phyloP scores from a whole-genome alignment of 2,797 vertebrate genomes.

The Setipinna tenuifilis region DNA sequence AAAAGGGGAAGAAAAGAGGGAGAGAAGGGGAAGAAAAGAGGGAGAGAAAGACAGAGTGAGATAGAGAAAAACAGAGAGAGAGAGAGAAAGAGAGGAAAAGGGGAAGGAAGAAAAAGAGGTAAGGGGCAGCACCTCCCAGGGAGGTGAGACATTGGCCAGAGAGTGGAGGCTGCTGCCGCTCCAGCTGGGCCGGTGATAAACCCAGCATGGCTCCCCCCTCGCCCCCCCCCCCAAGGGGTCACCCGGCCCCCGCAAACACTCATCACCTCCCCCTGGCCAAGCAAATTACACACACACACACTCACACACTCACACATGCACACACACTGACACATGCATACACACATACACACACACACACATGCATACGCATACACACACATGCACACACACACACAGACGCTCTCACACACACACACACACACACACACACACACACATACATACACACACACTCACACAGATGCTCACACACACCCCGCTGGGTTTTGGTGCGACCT shows the following conservation, averaged over 20 bases:
- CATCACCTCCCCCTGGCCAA: conserved; percentile 1
- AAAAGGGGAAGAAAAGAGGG: neutral
- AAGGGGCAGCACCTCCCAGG: conserved; percentile 24
- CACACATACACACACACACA: no score
- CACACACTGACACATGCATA: no score
- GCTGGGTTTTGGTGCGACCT: neutral
- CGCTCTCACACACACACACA: no score
- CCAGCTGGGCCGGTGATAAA: conserved; percentile 34
- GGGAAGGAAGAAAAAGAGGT: neutral
- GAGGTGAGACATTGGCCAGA: conserved; percentile 1
- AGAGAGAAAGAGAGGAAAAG: neutral
- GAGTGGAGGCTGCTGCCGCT: conserved; percentile 11
- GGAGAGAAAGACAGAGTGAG: neutral
- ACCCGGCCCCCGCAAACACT: conserved; percentile 29
- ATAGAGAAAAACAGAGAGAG: neutral
- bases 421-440: no score
- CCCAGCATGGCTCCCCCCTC: conserved; percentile 25
- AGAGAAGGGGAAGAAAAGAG: neutral
- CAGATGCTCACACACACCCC: neutral
- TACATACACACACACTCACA: no score
- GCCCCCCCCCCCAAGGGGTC: conserved; percentile 29
- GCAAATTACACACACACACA: neutral
- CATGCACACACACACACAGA: no score
- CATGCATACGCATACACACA: no score
- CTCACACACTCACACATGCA: neutral